Conservation (phyloP, 1,140 invertebrate species). For the Aphelenchoides fujianensis region DNA sequence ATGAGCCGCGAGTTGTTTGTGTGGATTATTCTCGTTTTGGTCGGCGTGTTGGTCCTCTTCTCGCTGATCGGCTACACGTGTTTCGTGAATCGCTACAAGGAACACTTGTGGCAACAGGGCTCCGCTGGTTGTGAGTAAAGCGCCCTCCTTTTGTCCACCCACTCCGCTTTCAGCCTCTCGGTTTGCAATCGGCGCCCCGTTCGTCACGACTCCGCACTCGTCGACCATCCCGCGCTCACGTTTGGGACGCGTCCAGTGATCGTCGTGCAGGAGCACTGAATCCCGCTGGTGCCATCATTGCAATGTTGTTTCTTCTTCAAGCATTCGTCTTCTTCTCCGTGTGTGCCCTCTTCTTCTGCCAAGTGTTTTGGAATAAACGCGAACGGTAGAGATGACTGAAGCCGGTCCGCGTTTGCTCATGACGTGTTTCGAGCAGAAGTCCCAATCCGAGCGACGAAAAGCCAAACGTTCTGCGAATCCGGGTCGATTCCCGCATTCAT, state of each 20-base stretch:
- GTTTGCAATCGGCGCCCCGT: background rate
- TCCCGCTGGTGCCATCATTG: background rate
- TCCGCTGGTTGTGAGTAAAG: background rate
- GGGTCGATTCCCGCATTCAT: too few relatives aligned
- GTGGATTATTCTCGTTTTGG: constrained; percentile 21
- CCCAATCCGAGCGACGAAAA: too few relatives aligned
- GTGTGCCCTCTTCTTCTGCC: background rate
- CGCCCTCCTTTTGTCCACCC: background rate
- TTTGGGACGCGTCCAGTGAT: too few relatives aligned
- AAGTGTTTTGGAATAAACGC: constrained; percentile 1
- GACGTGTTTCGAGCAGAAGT: too few relatives aligned
- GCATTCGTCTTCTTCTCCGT: background rate
- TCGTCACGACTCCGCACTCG: background rate
- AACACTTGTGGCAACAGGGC: constrained; percentile 7
- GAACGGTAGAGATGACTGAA: too few relatives aligned
- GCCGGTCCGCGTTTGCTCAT: too few relatives aligned
- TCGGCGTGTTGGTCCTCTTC: constrained; percentile 24
- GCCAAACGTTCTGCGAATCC: too few relatives aligned
- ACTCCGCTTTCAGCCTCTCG: background rate
- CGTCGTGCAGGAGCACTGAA: background rate
- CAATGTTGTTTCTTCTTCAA: background rate
- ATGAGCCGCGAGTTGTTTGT: constrained; percentile 23
- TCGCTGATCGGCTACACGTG: constrained; percentile 34
- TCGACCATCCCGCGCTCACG: background rate
- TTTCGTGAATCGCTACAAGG: constrained; percentile 31